These are phyloP conservation scores for Procambarus virginalis DNA, from an alignment of 1,140 invertebrate genomes.

Conservation along the genomic window DNA sequence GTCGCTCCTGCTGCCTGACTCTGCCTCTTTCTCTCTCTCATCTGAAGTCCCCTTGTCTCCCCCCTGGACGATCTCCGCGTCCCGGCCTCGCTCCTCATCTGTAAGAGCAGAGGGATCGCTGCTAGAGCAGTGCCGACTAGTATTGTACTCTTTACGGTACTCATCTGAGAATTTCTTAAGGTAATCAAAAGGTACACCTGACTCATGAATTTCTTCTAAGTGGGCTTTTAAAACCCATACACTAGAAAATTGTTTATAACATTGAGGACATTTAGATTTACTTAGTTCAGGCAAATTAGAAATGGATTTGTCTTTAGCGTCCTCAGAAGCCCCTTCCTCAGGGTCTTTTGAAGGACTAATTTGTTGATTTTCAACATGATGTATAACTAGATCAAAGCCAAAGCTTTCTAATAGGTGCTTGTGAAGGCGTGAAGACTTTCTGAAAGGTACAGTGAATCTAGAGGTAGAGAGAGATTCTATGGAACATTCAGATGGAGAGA, in stretches of 20 bases:
- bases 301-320: constrained; percentile 62
- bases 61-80: constrained; percentile 65
- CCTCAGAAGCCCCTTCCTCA: constrained; percentile 61
- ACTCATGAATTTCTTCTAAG: constrained; percentile 93
- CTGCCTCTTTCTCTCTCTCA: constrained; percentile 69
- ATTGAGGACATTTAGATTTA: constrained; percentile 88
- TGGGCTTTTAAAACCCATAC: constrained; percentile 96
- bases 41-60: constrained; percentile 69
- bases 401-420: constrained; percentile 70
- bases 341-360: constrained; percentile 50
- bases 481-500: constrained; percentile 70
- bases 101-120: constrained; percentile 70
- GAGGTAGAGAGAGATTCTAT: constrained; percentile 70
- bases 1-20: constrained; percentile 67
- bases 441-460: constrained; percentile 69
- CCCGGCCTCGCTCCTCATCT: constrained; percentile 68
- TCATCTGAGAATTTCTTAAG: constrained; percentile 65
- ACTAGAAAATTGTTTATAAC: constrained; percentile 94
- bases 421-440: constrained; percentile 69
- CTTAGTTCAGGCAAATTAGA: constrained; percentile 79
- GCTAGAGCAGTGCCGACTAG: constrained; percentile 67
- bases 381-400: constrained; percentile 70
- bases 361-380: constrained; percentile 68
- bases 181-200: constrained; percentile 65
- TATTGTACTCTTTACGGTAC: constrained; percentile 65